Conservation (phyloP, 53 echinoderm and acorn worm genomes). For the Luidia sarsii region DNA sequence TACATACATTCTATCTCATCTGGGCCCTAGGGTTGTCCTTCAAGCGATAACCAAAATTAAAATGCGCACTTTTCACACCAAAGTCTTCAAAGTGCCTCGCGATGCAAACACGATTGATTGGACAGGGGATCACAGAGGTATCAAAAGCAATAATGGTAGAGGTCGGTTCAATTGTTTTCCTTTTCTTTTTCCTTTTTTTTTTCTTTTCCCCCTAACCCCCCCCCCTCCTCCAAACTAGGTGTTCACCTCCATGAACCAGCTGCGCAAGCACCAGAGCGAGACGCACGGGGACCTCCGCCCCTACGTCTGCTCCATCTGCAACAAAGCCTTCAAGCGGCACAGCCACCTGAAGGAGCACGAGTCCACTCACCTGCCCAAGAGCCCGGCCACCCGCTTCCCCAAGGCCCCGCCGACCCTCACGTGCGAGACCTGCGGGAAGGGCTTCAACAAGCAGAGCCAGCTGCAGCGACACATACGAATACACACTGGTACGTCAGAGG, state of each 20-base stretch:
- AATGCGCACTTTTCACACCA: too few species aligned
- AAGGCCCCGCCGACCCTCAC: constrained; percentile 25
- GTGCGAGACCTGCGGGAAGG: constrained; percentile 72
- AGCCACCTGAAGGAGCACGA: constrained; percentile 95
- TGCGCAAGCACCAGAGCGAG: constrained; percentile 82
- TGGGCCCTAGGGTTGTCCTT: too few species aligned
- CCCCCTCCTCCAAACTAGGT: too few species aligned
- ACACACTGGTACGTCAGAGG: constrained; percentile 75
- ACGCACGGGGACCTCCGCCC: constrained; percentile 79
- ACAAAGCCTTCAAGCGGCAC: constrained; percentile 92
- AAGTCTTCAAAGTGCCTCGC: too few species aligned
- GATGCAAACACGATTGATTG: too few species aligned
- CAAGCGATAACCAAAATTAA: too few species aligned
- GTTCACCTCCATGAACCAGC: constrained; percentile 85
- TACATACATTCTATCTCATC: too few species aligned
- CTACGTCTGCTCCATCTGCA: constrained; percentile 73
- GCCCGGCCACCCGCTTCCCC: constrained; percentile 1
- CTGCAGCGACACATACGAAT: constrained; percentile 82
- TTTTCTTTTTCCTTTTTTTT: too few species aligned
- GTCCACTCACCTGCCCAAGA: constrained; percentile 72
- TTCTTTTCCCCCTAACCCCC: too few species aligned
- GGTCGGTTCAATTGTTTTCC: too few species aligned
- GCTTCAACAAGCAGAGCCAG: constrained; percentile 89
- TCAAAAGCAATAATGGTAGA: too few species aligned
- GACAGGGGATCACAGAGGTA: too few species aligned